Base-by-base conservation (phyloP, 37 sponge, comb jelly and placozoan genomes). In the Halichondria panicea region DNA sequence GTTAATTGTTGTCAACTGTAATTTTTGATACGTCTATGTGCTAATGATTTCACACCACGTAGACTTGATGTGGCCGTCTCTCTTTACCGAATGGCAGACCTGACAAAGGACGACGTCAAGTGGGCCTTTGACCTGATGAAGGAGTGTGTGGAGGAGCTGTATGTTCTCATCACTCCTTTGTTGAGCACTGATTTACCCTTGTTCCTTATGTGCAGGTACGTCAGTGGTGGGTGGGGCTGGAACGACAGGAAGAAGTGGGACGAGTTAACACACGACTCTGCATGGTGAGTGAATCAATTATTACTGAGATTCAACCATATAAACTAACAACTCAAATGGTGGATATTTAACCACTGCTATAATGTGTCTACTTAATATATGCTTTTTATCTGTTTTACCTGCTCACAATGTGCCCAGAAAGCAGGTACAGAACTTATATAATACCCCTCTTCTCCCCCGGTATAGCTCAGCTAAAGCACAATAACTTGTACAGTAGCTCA, bases 161-260 rank as follows among this genome's bases (percentile, higher is more conserved):
- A 12, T 58, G 19, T 22, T 27, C 7, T 58, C 25, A n/a, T 24
- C 6, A n/a, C 12, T 58, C 27, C 7, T 58, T n/a, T 12, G 25
- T 18, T 11, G 25, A 58, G 64, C 64, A 18, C 31, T 30, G 35
- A 19, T 2, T 43, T 41, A 5, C 27, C 45, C 45, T 65, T 9
- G 6, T 30, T 25, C 43, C 31, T 6, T 59, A 4, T 43, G 1
- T 79, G 24, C 54, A 91, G 92, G 25, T 91, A 91, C 48, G 53
- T 82, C 42, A 66, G 64, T 52, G 80, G 78, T 43, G 92, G 84
- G 40, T 87, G 78, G 84, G 89, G 92, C 48, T 91, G 92, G 92
- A 83, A 78, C 34, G 92, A 87, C 64, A 76, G 65, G 45, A 69
- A 91, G 54, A 91, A 91, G 59, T 80, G 78, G 84, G 70, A 74